Evolutionary conservation across 1,140 invertebrate species (phyloP).

Genomic region (Drosophila gunungcola): DNA sequence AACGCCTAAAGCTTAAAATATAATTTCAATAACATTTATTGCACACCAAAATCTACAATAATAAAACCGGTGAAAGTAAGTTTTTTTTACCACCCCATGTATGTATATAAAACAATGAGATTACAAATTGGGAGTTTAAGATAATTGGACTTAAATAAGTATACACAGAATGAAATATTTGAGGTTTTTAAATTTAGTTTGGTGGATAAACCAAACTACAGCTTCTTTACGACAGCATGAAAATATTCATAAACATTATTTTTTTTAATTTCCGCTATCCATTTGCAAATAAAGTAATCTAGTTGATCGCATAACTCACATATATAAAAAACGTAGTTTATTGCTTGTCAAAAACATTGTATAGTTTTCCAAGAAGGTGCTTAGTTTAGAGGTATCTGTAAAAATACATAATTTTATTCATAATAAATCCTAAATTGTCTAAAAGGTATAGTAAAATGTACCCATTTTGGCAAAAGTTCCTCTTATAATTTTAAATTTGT

Average conservation of each 20-base stretch:
- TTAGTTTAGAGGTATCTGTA: neutral
- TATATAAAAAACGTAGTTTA: neutral
- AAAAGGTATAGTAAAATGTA: neutral
- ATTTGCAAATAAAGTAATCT: no score
- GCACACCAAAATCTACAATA: no score
- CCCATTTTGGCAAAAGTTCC: slow-evolving; percentile 17
- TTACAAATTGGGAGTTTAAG: slow-evolving; percentile 43
- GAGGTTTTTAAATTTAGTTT: neutral
- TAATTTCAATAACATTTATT: no score
- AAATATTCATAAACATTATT: neutral
- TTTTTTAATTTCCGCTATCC: no score
- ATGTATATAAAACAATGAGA: slow-evolving; percentile 71
- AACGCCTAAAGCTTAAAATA: no score
- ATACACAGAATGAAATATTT: slow-evolving; percentile 16
- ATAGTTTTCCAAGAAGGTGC: neutral
- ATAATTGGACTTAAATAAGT: slow-evolving; percentile 11
- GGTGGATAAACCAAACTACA: neutral
- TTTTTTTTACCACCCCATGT: neutral
- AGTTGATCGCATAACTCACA: no score
- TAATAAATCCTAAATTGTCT: neutral
- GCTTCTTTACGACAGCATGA: neutral
- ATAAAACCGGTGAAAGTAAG: no score
- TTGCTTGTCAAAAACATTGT: slow-evolving; percentile 6
- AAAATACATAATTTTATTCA: slow-evolving; percentile 7
- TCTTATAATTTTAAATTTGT: neutral